These are phyloP conservation scores for Coelopa frigida DNA, from an alignment of 1,140 invertebrate species.

Conservation along the genomic window DNA sequence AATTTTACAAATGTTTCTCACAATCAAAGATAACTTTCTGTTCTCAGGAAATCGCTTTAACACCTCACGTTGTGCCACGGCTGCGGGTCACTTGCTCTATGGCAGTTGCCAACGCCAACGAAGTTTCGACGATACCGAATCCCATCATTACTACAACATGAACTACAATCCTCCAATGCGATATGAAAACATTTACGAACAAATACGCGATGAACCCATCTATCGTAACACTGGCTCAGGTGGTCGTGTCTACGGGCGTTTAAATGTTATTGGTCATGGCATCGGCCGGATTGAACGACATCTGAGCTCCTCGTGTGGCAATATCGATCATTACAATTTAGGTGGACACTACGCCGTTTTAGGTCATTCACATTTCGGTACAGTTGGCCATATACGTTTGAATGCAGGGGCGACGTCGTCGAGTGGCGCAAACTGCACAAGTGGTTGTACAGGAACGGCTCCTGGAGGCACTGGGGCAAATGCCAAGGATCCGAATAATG, in stretches of 20 bases:
- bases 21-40: neutral
- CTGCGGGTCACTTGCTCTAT: constrained; percentile 22
- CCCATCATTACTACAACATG: constrained; percentile 39
- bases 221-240: constrained; percentile 29
- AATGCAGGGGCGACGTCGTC: constrained; percentile 24
- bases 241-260: constrained; percentile 49
- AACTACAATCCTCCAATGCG: constrained; percentile 29
- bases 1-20: neutral
- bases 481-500: constrained; percentile 24
- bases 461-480: neutral
- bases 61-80: constrained; percentile 12
- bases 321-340: constrained; percentile 49
- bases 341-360: constrained; percentile 42
- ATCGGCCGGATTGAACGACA: constrained; percentile 53
- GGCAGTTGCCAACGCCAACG: constrained; percentile 31
- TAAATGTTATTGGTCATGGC: constrained; percentile 50
- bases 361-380: constrained; percentile 42
- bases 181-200: constrained; percentile 48
- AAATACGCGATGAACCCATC: constrained; percentile 47
- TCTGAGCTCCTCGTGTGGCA: constrained; percentile 51
- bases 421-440: neutral
- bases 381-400: constrained; percentile 39
- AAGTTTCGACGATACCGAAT: constrained; percentile 44
- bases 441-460: constrained; percentile 6
- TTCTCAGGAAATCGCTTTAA: constrained; percentile 29